Percentiles rank a stretch among this genome's conserved stretches.
Conservation (phyloP, 2,113 vertebrate genomes). For the Corvus cornix region DNA sequence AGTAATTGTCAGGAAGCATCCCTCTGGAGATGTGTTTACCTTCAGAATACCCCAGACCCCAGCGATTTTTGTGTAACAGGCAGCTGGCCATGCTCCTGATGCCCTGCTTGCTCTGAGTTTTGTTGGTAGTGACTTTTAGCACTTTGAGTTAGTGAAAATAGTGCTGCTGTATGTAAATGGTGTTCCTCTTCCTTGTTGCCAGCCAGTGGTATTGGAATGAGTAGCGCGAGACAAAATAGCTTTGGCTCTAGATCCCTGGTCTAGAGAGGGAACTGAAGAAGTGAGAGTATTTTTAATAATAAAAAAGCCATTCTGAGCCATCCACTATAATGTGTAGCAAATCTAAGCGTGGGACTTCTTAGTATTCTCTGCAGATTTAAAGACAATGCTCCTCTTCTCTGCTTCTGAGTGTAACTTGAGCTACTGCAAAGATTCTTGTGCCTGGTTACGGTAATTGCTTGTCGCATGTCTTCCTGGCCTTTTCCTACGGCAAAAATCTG, state of each 20-base stretch:
- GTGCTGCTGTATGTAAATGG: background rate
- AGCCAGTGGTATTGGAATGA: background rate
- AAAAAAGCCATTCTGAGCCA: background rate
- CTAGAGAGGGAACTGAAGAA: background rate
- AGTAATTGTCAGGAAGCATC: background rate
- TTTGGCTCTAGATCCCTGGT: background rate
- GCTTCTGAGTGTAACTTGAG: background rate
- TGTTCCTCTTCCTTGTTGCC: background rate
- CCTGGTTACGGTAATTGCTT: slow-evolving; percentile 9
- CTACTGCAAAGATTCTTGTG: background rate
- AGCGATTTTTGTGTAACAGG: background rate
- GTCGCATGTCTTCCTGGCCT: background rate
- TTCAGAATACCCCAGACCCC: background rate
- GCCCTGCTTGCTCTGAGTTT: background rate
- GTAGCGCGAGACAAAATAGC: background rate
- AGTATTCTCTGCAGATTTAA: background rate
- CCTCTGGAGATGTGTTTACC: background rate
- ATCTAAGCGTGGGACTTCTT: background rate
- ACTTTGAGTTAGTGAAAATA: background rate
- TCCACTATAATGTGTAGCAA: background rate
- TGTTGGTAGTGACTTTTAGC: background rate
- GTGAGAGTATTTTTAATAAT: background rate
- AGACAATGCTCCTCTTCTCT: background rate
- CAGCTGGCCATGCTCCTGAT: background rate
- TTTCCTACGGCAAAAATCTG: slow-evolving; percentile 3